Evolutionary conservation across 2,888 invertebrate species (phyloP).

Genomic region (Leptinotarsa tumamoca): DNA sequence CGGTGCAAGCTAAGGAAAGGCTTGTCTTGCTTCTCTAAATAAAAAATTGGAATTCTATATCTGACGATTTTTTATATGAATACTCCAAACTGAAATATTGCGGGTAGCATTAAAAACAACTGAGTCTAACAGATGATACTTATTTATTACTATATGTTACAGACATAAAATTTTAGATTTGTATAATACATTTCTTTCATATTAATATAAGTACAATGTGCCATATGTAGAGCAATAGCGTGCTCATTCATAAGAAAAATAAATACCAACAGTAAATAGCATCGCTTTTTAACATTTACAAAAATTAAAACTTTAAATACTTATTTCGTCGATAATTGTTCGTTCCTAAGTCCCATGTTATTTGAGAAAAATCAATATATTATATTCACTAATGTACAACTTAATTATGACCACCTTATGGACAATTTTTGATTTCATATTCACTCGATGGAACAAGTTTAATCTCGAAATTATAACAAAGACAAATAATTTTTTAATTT

Average conservation of each 20-base stretch:
- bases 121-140: constrained; percentile 61
- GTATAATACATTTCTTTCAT: constrained; percentile 61
- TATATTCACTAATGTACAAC: constrained; percentile 32
- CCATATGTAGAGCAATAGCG: constrained; percentile 57
- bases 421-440: constrained; percentile 35
- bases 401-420: constrained; percentile 31
- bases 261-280: constrained; percentile 57
- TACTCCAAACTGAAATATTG: too few relatives aligned
- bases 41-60: too few relatives aligned
- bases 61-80: too few relatives aligned
- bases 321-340: constrained; percentile 32
- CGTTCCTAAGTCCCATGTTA: constrained; percentile 44
- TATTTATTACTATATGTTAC: constrained; percentile 65
- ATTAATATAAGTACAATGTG: constrained; percentile 61
- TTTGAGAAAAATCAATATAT: constrained; percentile 25
- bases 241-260: constrained; percentile 55
- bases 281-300: constrained; percentile 52
- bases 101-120: background rate
- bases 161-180: constrained; percentile 57
- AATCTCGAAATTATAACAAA: constrained; percentile 32
- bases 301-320: constrained; percentile 45
- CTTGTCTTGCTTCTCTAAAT: too few relatives aligned
- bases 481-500: constrained; percentile 25
- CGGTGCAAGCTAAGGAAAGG: too few relatives aligned
- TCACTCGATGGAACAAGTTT: constrained; percentile 38